Conservation (phyloP, 2,888 invertebrate genomes). For the Brachypterus glaber region DNA sequence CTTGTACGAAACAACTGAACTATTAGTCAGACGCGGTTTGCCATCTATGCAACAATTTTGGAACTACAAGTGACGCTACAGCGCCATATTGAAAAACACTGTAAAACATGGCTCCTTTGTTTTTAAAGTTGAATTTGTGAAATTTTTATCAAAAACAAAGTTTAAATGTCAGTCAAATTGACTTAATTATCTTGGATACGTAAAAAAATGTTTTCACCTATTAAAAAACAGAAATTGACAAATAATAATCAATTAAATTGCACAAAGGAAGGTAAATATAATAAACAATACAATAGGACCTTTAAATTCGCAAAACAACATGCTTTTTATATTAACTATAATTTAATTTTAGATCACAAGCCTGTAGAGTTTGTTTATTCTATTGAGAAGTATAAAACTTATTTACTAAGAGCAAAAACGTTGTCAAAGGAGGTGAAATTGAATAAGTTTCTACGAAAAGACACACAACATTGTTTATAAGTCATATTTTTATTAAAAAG, state of each 20-base stretch:
- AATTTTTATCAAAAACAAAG: constrained; percentile 2
- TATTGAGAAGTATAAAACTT: background rate
- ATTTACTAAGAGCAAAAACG: background rate
- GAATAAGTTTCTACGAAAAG: too few relatives aligned
- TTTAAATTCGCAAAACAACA: too few relatives aligned
- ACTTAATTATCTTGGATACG: constrained; percentile 11
- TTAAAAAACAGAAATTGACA: constrained; percentile 18
- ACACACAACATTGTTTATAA: too few relatives aligned
- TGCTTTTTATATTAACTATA: too few relatives aligned
- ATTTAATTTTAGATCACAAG: too few relatives aligned
- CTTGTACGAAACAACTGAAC: too few relatives aligned
- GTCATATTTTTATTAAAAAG: too few relatives aligned
- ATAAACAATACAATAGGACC: too few relatives aligned
- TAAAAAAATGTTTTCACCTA: constrained; percentile 19
- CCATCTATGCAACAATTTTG: constrained; percentile 3
- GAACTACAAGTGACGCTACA: constrained; percentile 8
- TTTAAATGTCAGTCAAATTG: background rate
- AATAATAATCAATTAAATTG: constrained; percentile 2
- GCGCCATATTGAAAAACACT: constrained; percentile 14
- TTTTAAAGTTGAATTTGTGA: background rate
- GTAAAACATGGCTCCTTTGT: constrained; percentile 1
- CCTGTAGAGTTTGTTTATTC: background rate
- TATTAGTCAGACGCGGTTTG: too few relatives aligned
- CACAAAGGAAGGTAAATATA: background rate
- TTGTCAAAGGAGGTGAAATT: background rate